Conservation (phyloP, 2,113 vertebrate genomes). For the Vidua chalybeata region DNA sequence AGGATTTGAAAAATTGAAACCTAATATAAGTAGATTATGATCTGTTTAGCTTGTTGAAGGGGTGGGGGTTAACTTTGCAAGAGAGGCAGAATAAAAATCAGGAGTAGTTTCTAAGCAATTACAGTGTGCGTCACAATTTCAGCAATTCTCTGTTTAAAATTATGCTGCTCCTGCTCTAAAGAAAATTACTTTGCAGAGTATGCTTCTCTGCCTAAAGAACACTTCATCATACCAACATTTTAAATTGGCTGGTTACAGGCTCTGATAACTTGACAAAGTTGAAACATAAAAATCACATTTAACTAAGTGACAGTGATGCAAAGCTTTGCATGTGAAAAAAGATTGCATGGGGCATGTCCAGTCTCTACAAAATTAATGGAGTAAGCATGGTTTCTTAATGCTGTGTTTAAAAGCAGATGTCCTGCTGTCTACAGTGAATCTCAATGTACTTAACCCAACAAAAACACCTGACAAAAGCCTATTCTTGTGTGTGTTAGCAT, state of each 20-base stretch:
- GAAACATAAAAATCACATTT: background rate
- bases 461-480: background rate
- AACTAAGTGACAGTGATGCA: background rate
- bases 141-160: background rate
- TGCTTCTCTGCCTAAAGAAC: background rate
- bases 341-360: background rate
- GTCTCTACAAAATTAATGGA: background rate
- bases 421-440: background rate
- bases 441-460: background rate
- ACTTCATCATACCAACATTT: background rate
- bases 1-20: background rate
- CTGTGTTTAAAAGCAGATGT: background rate
- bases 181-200: conserved; percentile 9
- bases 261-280: background rate
- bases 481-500: background rate
- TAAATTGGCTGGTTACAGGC: background rate
- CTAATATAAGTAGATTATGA: background rate
- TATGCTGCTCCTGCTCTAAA: background rate
- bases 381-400: background rate
- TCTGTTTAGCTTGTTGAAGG: background rate
- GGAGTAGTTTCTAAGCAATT: background rate
- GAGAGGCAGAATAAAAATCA: background rate
- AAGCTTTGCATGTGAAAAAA: background rate
- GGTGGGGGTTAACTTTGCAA: background rate
- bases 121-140: background rate